phyloP scores from a whole-genome alignment of 2,888 invertebrate species.

The Stomorhina lunata region DNA sequence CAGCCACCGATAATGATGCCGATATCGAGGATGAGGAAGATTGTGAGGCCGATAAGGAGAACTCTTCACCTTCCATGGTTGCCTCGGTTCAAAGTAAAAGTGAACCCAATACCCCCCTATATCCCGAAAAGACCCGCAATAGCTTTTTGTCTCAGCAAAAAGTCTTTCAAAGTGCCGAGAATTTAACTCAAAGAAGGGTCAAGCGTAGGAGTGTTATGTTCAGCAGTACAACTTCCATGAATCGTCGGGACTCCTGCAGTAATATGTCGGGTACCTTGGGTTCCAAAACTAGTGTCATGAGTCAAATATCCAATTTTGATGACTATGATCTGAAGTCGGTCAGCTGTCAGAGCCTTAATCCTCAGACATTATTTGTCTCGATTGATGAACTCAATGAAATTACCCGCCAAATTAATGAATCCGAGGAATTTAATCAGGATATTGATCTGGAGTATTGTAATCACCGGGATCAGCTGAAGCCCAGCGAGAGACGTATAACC shows the following conservation, averaged over 20 bases:
- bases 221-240: constrained; percentile 69
- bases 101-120: constrained; percentile 72
- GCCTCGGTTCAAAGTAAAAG: constrained; percentile 69
- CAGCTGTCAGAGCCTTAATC: constrained; percentile 78
- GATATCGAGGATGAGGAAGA: constrained; percentile 51
- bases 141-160: constrained; percentile 69
- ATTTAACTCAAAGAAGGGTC: constrained; percentile 57
- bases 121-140: constrained; percentile 67
- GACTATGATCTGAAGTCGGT: constrained; percentile 79
- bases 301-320: constrained; percentile 71
- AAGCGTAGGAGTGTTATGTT: constrained; percentile 69
- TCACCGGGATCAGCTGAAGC: constrained; percentile 78
- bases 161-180: constrained; percentile 75
- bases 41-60: constrained; percentile 74
- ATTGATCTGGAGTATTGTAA: constrained; percentile 79
- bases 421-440: constrained; percentile 77
- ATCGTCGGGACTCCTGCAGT: constrained; percentile 55
- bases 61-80: constrained; percentile 66
- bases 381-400: constrained; percentile 80
- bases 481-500: constrained; percentile 78
- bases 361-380: constrained; percentile 77
- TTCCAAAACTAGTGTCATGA: constrained; percentile 74
- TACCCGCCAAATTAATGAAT: constrained; percentile 78
- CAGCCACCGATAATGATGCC: constrained; percentile 62
- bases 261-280: constrained; percentile 58